Base-by-base conservation (phyloP, 2,888 invertebrate species). In the Stegophylla sp. region DNA sequence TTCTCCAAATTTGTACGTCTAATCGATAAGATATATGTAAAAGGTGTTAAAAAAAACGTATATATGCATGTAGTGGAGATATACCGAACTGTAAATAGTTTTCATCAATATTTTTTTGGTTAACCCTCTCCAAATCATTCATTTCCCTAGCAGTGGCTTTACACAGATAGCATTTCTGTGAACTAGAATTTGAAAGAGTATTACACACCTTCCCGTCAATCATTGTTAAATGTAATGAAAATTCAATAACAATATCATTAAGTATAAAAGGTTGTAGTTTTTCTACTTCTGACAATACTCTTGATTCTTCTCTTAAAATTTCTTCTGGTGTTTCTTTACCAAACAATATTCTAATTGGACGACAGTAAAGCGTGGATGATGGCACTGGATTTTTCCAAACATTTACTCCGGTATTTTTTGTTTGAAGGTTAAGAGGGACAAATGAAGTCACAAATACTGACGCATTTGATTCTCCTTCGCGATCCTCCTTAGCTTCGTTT, bases 21-120 rank as follows among this genome's bases (percentile, higher is more conserved):
- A 59, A 20, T 59, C 56, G n/a, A 59, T 59, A 59, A 59, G 56
- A 59, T 59, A 59, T 59, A 20, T 59, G 56, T 59, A 59, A 59
- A 59, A 26, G 23, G 20, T n/a, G n/a, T 56, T 56, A 20, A 17
- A 56, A 56, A 56, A 56, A 56, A 59, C 34, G 34, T 34, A 34
- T 34, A 34, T 34, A 34, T 34, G 34, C 34, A 34, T 34, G 34
- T 34, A 34, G 34, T 34, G 34, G 34, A 34, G 34, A 34, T 34
- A 34, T 34, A 34, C 34, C 34, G 34, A 34, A 34, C 34, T 34
- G 34, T 34, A 34, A 34, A 34, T 34, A 34, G 3, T 34, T 34
- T 34, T 34, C 34, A 34, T 34, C 34, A 34, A 34, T 34, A 34
- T 34, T 34, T 34, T 34, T 34, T 34, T 34, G 34, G 34, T 34